A percentile compares a stretch with the other conserved stretches of the same genome.
phyloP scores from a whole-genome alignment of 2,888 invertebrate species.

The Sinodicranocentrus sp. region DNA sequence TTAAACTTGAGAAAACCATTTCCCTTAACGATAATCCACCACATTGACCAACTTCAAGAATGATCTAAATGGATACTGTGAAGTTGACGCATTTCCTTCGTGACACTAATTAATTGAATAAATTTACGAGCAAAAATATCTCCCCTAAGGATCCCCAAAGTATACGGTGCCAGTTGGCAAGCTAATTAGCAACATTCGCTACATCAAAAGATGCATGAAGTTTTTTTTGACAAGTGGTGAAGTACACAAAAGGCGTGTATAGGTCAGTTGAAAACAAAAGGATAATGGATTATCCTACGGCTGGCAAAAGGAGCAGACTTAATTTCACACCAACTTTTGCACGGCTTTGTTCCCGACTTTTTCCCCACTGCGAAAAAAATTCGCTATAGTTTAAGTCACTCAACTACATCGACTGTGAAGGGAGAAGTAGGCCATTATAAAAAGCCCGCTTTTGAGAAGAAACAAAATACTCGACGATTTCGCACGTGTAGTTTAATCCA shows the following conservation, averaged over 20 bases:
- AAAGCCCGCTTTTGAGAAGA: too few species aligned
- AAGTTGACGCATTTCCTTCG: constrained; percentile 13
- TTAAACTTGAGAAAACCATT: too few species aligned
- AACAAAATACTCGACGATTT: not conserved
- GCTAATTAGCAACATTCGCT: constrained; percentile 54
- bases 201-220: not conserved
- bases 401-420: too few species aligned
- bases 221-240: not conserved
- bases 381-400: too few species aligned
- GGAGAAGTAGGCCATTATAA: not conserved
- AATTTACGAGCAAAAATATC: constrained; percentile 43
- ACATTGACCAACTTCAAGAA: too few species aligned
- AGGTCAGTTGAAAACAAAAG: constrained; percentile 20
- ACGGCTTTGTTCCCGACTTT: too few species aligned
- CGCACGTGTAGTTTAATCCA: too few species aligned
- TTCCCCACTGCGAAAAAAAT: too few species aligned
- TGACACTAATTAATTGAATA: constrained; percentile 55
- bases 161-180: constrained; percentile 30
- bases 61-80: constrained; percentile 14
- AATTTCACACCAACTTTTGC: too few species aligned
- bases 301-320: not conserved
- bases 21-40: too few species aligned
- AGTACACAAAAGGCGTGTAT: constrained; percentile 22
- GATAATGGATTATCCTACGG: not conserved
- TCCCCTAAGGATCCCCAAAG: too few species aligned